Conservation (phyloP, 2,113 vertebrate genomes). For the Spea bombifrons region DNA sequence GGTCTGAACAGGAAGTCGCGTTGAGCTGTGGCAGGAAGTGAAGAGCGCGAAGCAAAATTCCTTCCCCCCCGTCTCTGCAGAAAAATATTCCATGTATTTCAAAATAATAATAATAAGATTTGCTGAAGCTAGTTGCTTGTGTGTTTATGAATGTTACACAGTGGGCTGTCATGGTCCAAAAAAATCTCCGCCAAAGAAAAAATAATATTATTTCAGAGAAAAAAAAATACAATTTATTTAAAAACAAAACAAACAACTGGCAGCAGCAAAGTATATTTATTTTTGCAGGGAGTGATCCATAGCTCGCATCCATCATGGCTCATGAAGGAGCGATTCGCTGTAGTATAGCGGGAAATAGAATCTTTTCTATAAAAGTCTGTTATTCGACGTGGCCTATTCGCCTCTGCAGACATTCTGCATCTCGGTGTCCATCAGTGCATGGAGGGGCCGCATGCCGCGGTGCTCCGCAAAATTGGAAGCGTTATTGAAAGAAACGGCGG, state of each 20-base stretch:
- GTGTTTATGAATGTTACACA: too few relatives aligned
- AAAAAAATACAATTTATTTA: background rate
- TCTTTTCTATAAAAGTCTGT: conserved; percentile 51
- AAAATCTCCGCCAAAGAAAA: too few relatives aligned
- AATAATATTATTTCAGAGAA: too few relatives aligned
- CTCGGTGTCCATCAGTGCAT: conserved; percentile 51
- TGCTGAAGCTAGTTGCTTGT: too few relatives aligned
- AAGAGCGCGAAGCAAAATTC: too few relatives aligned
- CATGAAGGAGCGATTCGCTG: conserved; percentile 53
- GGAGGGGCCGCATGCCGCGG: conserved; percentile 49
- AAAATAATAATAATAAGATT: too few relatives aligned
- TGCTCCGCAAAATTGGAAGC: conserved; percentile 52
- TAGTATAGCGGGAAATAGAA: conserved; percentile 51
- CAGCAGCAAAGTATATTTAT: conserved; percentile 54
- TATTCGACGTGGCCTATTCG: conserved; percentile 58
- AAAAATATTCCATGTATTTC: too few relatives aligned
- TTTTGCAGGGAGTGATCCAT: conserved; percentile 58
- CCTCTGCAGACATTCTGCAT: conserved; percentile 50
- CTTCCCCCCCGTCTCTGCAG: too few relatives aligned
- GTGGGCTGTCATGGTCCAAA: too few relatives aligned
- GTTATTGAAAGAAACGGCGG: conserved; percentile 47
- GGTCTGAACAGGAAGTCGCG: too few relatives aligned
- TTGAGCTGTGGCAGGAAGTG: too few relatives aligned
- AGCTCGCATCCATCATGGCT: conserved; percentile 55
- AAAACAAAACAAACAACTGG: conserved; percentile 40